These are phyloP conservation scores for Myathropa florea DNA, from an alignment of 2,888 invertebrate species.

Conservation along the genomic window DNA sequence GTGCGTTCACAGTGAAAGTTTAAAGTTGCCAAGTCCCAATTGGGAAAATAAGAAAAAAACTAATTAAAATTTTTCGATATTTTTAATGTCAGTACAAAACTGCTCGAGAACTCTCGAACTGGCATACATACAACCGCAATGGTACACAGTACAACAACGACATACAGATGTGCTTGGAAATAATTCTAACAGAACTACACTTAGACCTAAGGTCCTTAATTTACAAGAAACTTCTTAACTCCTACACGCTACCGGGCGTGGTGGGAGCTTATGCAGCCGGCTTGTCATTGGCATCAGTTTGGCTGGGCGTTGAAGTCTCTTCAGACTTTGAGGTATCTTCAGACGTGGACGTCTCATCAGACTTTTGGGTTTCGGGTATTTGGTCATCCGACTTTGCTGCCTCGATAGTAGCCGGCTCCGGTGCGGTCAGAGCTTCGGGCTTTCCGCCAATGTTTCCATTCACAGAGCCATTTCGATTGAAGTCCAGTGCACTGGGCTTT, in stretches of 20 bases:
- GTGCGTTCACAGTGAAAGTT: no score
- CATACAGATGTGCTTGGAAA: constrained; percentile 11
- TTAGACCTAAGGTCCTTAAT: constrained; percentile 13
- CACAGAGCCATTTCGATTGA: constrained; percentile 1
- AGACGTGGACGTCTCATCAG: neutral
- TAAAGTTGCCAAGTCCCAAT: no score
- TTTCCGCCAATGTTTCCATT: no score
- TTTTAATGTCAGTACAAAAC: constrained; percentile 61
- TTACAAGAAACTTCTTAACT: constrained; percentile 3
- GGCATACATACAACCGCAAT: constrained; percentile 38
- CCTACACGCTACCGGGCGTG: neutral
- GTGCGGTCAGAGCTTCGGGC: neutral
- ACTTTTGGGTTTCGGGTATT: constrained; percentile 1
- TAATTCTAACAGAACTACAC: constrained; percentile 24
- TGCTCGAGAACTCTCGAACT: constrained; percentile 37
- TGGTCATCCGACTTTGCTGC: neutral
- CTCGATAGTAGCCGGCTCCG: no score
- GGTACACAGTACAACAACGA: constrained; percentile 24
- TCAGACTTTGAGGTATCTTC: neutral
- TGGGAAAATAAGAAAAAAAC: neutral
- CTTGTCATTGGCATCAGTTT: neutral
- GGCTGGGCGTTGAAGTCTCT: neutral
- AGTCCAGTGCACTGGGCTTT: constrained; percentile 44
- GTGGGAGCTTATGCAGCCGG: neutral
- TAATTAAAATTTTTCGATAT: constrained; percentile 4